These are phyloP conservation scores for Tachystola acroxantha DNA, from an alignment of 2,888 invertebrate species.

Conservation along the genomic window DNA sequence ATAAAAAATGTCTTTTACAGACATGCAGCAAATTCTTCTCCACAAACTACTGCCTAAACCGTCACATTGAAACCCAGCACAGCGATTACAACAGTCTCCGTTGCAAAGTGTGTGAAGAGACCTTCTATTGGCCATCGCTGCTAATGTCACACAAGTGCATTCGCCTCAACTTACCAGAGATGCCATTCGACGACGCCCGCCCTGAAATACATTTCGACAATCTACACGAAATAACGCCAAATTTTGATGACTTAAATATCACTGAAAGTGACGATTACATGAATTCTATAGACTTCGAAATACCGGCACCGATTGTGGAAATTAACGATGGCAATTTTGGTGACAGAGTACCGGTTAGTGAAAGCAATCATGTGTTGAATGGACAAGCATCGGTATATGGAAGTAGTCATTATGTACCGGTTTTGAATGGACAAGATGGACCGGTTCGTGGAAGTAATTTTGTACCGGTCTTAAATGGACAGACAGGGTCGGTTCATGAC, in stretches of 20 bases:
- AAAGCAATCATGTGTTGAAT: too few species aligned
- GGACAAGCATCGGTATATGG: neutral
- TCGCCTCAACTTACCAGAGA: constrained; percentile 38
- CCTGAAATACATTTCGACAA: constrained; percentile 56
- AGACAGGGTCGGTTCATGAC: neutral
- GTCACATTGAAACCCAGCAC: constrained; percentile 47
- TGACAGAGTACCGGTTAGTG: too few species aligned
- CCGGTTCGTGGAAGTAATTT: neutral
- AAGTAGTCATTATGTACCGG: constrained; percentile 5
- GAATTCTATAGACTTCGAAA: constrained; percentile 51
- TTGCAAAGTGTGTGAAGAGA: constrained; percentile 54
- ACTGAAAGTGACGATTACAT: constrained; percentile 41
- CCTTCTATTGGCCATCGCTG: constrained; percentile 53
- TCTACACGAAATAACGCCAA: constrained; percentile 23
- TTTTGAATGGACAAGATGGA: constrained; percentile 2
- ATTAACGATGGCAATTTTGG: too few species aligned
- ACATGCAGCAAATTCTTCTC: constrained; percentile 51
- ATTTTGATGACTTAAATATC: constrained; percentile 42
- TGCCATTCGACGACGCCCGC: constrained; percentile 49
- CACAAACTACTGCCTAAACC: constrained; percentile 39
- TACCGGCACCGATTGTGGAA: constrained; percentile 55
- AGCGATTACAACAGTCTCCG: constrained; percentile 28
- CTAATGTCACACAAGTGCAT: constrained; percentile 51
- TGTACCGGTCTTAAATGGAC: neutral
- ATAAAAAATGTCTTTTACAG: too few species aligned